These are phyloP conservation scores for Actinostola sp. DNA, from an alignment of 92 coral and sea anemone genomes.

Conservation along the genomic window DNA sequence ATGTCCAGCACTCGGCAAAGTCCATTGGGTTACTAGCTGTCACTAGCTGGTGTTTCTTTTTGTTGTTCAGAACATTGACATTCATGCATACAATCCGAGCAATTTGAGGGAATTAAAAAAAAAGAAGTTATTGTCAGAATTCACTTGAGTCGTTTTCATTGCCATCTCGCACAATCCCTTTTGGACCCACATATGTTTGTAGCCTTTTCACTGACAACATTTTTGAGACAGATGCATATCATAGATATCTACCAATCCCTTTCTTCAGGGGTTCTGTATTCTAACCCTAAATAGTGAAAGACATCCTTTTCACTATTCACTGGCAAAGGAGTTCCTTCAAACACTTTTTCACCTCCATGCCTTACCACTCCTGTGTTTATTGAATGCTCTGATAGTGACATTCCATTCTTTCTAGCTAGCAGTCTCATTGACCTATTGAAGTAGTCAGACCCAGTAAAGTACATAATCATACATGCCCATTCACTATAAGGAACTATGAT, in stretches of 20 bases:
- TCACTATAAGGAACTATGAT: constrained; percentile 89
- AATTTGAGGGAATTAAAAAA: too few relatives aligned
- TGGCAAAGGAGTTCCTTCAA: constrained; percentile 88
- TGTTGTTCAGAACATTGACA: too few relatives aligned
- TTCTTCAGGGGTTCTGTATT: constrained; percentile 88
- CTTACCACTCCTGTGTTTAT: constrained; percentile 87
- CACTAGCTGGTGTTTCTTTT: too few relatives aligned
- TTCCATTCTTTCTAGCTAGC: constrained; percentile 89
- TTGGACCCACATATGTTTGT: too few relatives aligned
- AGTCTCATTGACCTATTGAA: constrained; percentile 91
- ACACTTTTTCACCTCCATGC: constrained; percentile 80
- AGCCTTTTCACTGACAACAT: too few relatives aligned
- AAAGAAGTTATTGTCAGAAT: too few relatives aligned
- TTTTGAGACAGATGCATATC: too few relatives aligned
- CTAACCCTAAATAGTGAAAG: constrained; percentile 85
- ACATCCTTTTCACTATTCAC: constrained; percentile 84
- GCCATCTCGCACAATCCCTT: too few relatives aligned
- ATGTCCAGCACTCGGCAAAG: too few relatives aligned
- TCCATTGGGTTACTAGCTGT: too few relatives aligned
- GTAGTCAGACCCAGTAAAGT: constrained; percentile 95
- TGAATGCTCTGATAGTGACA: constrained; percentile 91
- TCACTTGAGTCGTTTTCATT: too few relatives aligned
- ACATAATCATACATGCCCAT: constrained; percentile 83
- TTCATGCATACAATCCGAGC: too few relatives aligned
- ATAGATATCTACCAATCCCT: constrained; percentile 79